Conservation (phyloP, 2,113 vertebrate genomes). For the Albula glossodonta region DNA sequence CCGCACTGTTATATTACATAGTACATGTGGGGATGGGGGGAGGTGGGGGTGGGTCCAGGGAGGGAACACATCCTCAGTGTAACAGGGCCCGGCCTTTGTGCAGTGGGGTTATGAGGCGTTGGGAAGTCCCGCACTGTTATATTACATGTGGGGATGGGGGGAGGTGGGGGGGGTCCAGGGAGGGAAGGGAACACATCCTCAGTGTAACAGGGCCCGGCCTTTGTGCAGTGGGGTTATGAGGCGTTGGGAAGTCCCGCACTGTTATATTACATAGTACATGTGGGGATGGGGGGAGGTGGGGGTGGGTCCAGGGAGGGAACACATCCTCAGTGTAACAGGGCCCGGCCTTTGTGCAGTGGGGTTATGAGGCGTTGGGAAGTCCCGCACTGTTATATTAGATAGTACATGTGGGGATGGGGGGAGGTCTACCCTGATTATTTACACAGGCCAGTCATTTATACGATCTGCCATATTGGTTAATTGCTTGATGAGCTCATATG, state of each 20-base stretch:
- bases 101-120: neutral
- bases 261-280: too few relatives aligned
- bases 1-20: too few relatives aligned
- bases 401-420: too few relatives aligned
- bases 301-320: neutral
- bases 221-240: neutral
- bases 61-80: neutral
- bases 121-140: neutral
- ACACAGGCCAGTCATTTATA: too few relatives aligned
- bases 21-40: too few relatives aligned
- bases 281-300: too few relatives aligned
- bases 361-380: neutral
- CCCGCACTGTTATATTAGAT: neutral
- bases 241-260: neutral
- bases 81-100: neutral
- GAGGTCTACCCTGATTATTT: too few relatives aligned
- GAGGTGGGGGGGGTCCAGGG: neutral
- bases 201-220: neutral
- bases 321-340: neutral
- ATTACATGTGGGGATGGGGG: too few relatives aligned
- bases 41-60: too few relatives aligned
- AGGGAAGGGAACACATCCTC: neutral
- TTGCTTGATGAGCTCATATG: too few relatives aligned
- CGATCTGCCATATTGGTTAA: too few relatives aligned
- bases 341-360: neutral